These are phyloP conservation scores for Athalia circularis DNA, from an alignment of 2,888 invertebrate species.

Conservation along the genomic window DNA sequence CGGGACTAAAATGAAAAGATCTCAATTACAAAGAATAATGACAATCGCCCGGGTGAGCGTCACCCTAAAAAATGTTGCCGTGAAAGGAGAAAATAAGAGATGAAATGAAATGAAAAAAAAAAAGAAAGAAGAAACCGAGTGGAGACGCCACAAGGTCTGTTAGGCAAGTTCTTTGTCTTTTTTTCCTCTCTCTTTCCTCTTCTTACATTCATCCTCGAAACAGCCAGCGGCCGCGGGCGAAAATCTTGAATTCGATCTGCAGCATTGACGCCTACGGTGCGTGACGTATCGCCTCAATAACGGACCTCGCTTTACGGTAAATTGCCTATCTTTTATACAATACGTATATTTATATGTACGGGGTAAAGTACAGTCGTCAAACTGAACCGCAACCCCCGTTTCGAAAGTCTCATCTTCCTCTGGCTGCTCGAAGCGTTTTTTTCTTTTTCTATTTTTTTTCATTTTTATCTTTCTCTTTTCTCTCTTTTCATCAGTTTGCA, in stretches of 20 bases:
- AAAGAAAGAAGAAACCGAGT: no score
- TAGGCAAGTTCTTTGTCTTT: no score
- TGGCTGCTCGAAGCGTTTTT: conserved; percentile 7
- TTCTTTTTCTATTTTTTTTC: not conserved
- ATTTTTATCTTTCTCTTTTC: not conserved
- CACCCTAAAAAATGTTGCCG: no score
- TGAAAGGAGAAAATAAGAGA: no score
- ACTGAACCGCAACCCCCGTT: conserved; percentile 11
- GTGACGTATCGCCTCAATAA: conserved; percentile 36
- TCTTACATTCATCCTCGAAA: not conserved
- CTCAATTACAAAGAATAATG: no score
- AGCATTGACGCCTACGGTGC: conserved; percentile 2
- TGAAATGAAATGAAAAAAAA: no score
- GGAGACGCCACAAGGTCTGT: no score
- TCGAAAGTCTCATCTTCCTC: not conserved
- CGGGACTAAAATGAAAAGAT: no score
- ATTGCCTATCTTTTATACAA: conserved; percentile 10
- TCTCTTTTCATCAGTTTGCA: no score
- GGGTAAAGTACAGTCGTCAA: conserved; percentile 26
- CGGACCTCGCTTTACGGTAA: conserved; percentile 16
- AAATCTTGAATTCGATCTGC: conserved; percentile 14
- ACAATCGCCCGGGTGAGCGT: no score
- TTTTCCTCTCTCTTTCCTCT: not conserved
- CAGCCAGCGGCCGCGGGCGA: not conserved
- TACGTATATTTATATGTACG: no score